Evolutionary conservation across 2,888 invertebrate species (phyloP).

Genomic region (Tetramorium bicarinatum): DNA sequence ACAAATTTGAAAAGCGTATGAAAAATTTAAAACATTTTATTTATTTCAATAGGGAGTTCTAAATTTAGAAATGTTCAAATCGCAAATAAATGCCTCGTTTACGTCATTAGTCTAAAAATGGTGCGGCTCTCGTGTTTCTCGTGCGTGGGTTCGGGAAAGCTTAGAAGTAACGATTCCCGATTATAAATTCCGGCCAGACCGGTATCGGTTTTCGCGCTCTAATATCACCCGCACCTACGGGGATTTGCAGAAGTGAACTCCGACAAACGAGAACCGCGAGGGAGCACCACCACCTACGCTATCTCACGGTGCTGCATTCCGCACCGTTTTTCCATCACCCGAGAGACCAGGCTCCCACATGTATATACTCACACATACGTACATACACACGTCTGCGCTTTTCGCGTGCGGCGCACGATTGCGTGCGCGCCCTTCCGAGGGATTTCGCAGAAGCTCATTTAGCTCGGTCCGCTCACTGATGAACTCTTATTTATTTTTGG

Average conservation of each 20-base stretch:
- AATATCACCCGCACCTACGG: conserved; percentile 57
- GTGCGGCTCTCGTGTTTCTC: conserved; percentile 39
- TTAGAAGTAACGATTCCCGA: conserved; percentile 52
- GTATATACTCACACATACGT: too few species aligned
- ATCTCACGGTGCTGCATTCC: conserved; percentile 64
- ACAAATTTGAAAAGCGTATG: too few species aligned
- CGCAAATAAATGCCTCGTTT: conserved; percentile 28
- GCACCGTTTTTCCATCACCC: conserved; percentile 30
- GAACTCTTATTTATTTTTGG: conserved; percentile 73
- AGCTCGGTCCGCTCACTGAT: conserved; percentile 63
- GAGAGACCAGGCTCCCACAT: background rate
- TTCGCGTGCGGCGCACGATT: conserved; percentile 48
- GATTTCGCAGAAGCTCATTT: conserved; percentile 70
- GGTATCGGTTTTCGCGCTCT: conserved; percentile 67
- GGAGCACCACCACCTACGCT: conserved; percentile 62
- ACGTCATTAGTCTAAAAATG: conserved; percentile 48
- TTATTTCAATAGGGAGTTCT: background rate
- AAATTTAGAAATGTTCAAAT: conserved; percentile 14
- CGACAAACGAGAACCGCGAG: conserved; percentile 59
- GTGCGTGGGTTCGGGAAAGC: conserved; percentile 20
- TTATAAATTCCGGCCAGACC: conserved; percentile 61
- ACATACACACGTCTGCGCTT: background rate
- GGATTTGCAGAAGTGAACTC: conserved; percentile 59
- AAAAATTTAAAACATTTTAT: background rate
- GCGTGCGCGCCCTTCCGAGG: conserved; percentile 44